Evolutionary conservation across 2,113 vertebrate genomes (phyloP).

Genomic region (Erythrolamprus reginae): DNA sequence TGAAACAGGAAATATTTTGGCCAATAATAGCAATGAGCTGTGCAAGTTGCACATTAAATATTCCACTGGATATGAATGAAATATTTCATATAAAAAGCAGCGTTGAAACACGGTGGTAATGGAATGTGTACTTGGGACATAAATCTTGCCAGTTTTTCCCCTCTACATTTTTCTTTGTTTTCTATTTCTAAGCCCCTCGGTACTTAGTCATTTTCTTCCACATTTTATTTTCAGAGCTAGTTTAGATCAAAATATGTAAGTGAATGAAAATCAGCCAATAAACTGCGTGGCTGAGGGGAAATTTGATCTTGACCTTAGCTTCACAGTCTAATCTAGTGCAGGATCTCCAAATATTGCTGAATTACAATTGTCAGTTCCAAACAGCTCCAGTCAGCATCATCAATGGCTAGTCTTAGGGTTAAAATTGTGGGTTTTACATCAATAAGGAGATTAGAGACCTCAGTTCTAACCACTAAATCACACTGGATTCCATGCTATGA

Average conservation of each 20-base stretch:
- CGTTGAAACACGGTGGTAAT: not conserved
- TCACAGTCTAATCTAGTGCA: not conserved
- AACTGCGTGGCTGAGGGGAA: not conserved
- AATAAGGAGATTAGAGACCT: not conserved
- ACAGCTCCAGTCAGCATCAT: not conserved
- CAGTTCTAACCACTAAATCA: not conserved
- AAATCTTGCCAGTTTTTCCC: not conserved
- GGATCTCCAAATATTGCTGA: not conserved
- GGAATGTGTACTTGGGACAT: not conserved
- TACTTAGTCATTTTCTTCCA: no score
- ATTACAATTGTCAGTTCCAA: not conserved
- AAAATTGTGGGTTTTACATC: not conserved
- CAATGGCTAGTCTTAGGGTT: not conserved
- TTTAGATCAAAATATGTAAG: not conserved
- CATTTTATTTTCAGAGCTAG: not conserved
- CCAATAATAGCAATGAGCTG: not conserved
- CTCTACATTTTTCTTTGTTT: not conserved
- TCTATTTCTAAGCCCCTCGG: not conserved
- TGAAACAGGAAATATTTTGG: not conserved
- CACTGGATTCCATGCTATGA: no score
- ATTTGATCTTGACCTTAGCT: not conserved
- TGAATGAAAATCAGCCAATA: not conserved
- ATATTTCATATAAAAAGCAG: not conserved
- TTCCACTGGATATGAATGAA: not conserved
- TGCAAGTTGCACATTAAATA: not conserved